Conservation (phyloP, 1,140 invertebrate species). For the Magallana gigas region DNA sequence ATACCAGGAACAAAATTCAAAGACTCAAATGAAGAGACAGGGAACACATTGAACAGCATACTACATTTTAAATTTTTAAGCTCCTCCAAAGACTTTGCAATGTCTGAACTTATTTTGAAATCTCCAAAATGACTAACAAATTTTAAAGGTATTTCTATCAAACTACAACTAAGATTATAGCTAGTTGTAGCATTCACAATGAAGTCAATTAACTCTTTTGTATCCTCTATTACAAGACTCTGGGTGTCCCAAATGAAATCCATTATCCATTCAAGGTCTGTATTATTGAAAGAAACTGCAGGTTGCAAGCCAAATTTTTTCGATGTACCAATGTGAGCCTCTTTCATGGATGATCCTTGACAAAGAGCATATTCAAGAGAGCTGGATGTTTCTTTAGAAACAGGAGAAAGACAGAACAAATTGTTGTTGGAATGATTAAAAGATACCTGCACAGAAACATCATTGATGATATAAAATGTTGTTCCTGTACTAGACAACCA, state of each 20-base stretch:
- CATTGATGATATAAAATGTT: slow-evolving; percentile 46
- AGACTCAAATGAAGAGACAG: slow-evolving; percentile 91
- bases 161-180: slow-evolving; percentile 79
- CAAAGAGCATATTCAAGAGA: slow-evolving; percentile 63
- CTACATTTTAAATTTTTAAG: slow-evolving; percentile 85
- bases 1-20: slow-evolving; percentile 78
- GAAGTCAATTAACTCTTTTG: slow-evolving; percentile 41
- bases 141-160: slow-evolving; percentile 92
- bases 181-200: slow-evolving; percentile 79
- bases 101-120: slow-evolving; percentile 84
- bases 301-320: slow-evolving; percentile 50
- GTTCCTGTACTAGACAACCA: slow-evolving; percentile 49
- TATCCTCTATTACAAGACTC: slow-evolving; percentile 4
- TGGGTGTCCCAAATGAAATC: slow-evolving; percentile 55
- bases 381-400: background rate
- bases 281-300: background rate
- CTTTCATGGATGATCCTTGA: slow-evolving; percentile 59
- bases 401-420: slow-evolving; percentile 49
- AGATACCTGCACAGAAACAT: slow-evolving; percentile 43
- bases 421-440: slow-evolving; percentile 35
- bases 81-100: slow-evolving; percentile 82
- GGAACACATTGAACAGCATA: slow-evolving; percentile 92
- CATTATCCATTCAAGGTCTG: slow-evolving; percentile 35
- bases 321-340: slow-evolving; percentile 52
- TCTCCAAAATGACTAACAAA: slow-evolving; percentile 94